These are phyloP conservation scores for Polydrusus pterygomalis DNA, from an alignment of 2,888 invertebrate genomes.

Conservation along the genomic window DNA sequence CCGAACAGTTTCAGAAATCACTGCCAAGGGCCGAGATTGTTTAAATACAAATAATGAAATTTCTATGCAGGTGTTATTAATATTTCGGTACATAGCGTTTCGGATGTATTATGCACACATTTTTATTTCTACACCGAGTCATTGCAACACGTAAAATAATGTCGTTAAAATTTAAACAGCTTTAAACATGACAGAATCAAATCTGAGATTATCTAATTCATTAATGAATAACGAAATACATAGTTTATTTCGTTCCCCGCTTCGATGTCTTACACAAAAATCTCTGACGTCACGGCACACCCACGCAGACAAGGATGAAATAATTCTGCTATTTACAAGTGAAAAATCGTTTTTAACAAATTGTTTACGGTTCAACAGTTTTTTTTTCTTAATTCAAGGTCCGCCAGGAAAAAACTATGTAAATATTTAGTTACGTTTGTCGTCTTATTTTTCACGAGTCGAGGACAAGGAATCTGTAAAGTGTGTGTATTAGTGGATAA, in stretches of 20 bases:
- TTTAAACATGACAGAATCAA: background rate
- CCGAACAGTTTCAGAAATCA: no score
- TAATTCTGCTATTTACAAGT: conserved; percentile 30
- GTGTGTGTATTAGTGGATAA: background rate
- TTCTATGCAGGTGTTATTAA: no score
- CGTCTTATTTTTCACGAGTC: conserved; percentile 19
- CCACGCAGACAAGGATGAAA: conserved; percentile 25
- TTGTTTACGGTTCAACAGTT: conserved; percentile 19
- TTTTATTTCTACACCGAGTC: no score
- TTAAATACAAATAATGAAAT: no score
- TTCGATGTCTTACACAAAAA: conserved; percentile 22
- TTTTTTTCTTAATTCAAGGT: conserved; percentile 19
- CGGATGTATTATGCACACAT: no score
- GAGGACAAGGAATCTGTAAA: conserved; percentile 13
- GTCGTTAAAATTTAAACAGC: no score
- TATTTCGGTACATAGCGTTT: no score
- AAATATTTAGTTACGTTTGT: conserved; percentile 9
- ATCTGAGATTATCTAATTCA: conserved; percentile 27
- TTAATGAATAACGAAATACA: no score
- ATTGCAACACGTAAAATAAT: no score
- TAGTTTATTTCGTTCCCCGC: conserved; percentile 25
- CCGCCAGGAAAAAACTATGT: conserved; percentile 12
- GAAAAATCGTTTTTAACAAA: conserved; percentile 29
- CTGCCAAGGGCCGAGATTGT: no score
- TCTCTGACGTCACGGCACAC: conserved; percentile 32